Conservation (phyloP, 2,797 vertebrate species). For the Somateria mollissima region DNA sequence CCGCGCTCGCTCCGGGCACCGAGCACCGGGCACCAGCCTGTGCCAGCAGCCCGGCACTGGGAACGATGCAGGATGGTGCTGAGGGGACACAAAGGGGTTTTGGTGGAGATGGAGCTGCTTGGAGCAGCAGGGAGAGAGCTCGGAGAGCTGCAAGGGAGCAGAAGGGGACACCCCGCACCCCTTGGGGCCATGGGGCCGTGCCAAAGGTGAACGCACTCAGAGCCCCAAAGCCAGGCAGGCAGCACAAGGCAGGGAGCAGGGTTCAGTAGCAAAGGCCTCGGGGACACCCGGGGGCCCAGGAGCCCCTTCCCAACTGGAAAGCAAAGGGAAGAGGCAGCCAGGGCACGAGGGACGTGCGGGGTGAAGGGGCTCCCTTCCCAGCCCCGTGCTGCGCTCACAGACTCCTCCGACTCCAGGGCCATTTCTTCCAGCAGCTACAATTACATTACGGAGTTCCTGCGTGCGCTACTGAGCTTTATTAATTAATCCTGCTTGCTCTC, state of each 20-base stretch:
- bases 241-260: not conserved
- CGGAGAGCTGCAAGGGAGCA: not conserved
- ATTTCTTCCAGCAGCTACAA: slow-evolving; percentile 87
- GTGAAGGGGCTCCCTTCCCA: slow-evolving; percentile 76
- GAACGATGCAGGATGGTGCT: not conserved
- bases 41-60: not conserved
- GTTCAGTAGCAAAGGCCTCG: not conserved
- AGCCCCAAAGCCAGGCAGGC: not conserved
- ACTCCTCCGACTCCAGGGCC: slow-evolving; percentile 81
- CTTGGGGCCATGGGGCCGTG: not conserved
- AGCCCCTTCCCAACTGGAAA: not conserved
- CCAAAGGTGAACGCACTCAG: fast-evolving
- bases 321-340: not conserved
- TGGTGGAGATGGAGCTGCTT: not conserved
- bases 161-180: not conserved
- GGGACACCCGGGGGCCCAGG: not conserved
- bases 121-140: not conserved
- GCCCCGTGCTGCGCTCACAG: slow-evolving; percentile 77
- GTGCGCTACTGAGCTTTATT: slow-evolving; percentile 80
- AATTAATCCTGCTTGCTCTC: slow-evolving; percentile 78
- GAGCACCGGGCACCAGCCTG: too few species aligned
- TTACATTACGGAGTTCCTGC: slow-evolving; percentile 81
- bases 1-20: not conserved
- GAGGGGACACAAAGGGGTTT: not conserved
- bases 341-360: slow-evolving; percentile 8